Percentiles rank a stretch among this genome's conserved stretches.
phyloP scores from a whole-genome alignment of 2,797 vertebrate species.

The Spatula versicolor region DNA sequence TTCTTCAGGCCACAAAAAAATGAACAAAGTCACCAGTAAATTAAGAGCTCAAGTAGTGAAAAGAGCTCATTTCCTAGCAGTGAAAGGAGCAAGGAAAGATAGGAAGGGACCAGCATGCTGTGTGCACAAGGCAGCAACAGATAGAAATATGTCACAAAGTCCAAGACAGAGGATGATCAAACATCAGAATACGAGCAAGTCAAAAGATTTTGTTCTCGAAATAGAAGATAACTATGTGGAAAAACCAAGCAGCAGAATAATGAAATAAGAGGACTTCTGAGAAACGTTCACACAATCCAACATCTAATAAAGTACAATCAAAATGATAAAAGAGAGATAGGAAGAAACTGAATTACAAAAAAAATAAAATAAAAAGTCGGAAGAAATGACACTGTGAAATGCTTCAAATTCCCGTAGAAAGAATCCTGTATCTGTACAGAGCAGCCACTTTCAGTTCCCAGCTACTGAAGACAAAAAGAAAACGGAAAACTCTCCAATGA shows the following conservation, averaged over 20 bases:
- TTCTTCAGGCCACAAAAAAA: not conserved
- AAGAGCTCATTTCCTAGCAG: not conserved
- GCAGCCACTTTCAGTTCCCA: not conserved
- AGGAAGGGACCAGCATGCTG: not conserved
- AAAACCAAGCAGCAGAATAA: not conserved
- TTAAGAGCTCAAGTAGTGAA: not conserved
- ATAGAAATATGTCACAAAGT: not conserved
- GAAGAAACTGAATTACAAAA: not conserved
- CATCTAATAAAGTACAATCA: not conserved
- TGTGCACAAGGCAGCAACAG: not conserved
- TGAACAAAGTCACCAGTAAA: not conserved
- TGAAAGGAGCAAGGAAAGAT: not conserved
- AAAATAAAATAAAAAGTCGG: not conserved
- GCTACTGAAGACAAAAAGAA: not conserved
- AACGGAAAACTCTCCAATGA: not conserved
- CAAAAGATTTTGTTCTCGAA: slow-evolving; percentile 3
- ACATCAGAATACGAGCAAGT: not conserved
- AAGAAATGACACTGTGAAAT: slow-evolving; percentile 2
- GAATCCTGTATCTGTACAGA: not conserved
- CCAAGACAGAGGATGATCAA: slow-evolving; percentile 34
- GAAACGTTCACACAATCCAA: not conserved
- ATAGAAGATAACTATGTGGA: not conserved
- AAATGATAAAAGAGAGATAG: not conserved
- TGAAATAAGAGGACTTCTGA: not conserved
- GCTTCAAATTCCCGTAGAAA: not conserved